Percentiles rank a stretch among this genome's conserved stretches.
Conservation (phyloP, 2,113 vertebrate species). For the Damaliscus lunatus region DNA sequence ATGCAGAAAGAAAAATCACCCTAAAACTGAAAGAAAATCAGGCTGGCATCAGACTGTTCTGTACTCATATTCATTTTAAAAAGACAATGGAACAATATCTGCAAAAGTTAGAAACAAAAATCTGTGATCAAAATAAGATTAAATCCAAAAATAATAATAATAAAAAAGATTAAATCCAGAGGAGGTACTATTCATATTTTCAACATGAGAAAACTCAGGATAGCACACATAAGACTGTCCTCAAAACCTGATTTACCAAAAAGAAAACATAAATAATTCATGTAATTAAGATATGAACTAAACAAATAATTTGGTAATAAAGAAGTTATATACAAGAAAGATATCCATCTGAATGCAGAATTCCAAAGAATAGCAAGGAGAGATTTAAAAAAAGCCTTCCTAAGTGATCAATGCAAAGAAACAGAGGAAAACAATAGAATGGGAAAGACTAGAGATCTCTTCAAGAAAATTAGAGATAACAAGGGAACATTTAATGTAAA, state of each 20-base stretch:
- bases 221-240: neutral
- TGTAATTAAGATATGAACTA: neutral
- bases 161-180: neutral
- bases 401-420: neutral
- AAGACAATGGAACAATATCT: neutral
- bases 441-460: neutral
- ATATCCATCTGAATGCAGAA: neutral
- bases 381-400: neutral
- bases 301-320: neutral
- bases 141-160: neutral
- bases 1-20: neutral
- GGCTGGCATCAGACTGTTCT: neutral
- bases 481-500: neutral
- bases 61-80: neutral
- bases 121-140: neutral
- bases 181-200: neutral
- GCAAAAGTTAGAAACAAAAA: neutral
- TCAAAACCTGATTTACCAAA: neutral
- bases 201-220: neutral
- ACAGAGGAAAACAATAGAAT: neutral
- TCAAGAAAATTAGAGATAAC: neutral
- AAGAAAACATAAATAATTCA: neutral
- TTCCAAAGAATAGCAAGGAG: neutral
- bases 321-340: neutral
- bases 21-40: constrained; percentile 17